These are phyloP conservation scores for Leucoraja ocellata DNA, from an alignment of 2,797 vertebrate genomes.

Conservation along the genomic window DNA sequence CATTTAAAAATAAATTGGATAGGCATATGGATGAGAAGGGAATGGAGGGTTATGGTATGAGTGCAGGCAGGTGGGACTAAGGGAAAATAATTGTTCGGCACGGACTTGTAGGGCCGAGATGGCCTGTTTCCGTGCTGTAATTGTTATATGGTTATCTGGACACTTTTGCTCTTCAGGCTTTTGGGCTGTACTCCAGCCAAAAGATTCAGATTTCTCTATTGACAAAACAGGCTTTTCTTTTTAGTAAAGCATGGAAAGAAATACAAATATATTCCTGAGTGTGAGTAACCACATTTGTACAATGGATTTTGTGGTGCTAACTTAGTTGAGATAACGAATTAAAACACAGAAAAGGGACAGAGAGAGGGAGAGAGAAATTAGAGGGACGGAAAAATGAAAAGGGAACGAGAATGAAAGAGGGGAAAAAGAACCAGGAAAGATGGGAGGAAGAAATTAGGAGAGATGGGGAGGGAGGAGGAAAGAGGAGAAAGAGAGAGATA, in stretches of 20 bases:
- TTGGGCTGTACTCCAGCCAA: neutral
- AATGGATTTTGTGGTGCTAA: neutral
- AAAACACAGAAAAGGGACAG: neutral
- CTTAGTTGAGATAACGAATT: neutral
- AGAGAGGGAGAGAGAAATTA: neutral
- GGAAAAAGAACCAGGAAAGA: slow-evolving; percentile 18
- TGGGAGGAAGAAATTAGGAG: neutral
- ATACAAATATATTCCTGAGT: neutral
- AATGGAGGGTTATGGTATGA: too few species aligned
- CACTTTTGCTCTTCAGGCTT: neutral
- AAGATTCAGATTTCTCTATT: neutral
- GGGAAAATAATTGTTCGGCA: too few species aligned
- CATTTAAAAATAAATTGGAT: too few species aligned
- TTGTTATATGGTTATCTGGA: neutral
- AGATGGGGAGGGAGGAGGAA: neutral
- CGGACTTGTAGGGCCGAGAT: too few species aligned
- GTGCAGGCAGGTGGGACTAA: too few species aligned
- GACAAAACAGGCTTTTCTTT: neutral
- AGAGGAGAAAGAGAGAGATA: neutral
- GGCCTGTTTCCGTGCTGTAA: too few species aligned
- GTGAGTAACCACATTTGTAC: neutral
- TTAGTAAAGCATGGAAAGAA: neutral
- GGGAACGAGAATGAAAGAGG: neutral
- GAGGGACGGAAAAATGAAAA: too few species aligned
- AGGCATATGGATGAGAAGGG: too few species aligned